phyloP scores from a whole-genome alignment of 2,888 invertebrate species.

The Macrosoma leucophasiata region DNA sequence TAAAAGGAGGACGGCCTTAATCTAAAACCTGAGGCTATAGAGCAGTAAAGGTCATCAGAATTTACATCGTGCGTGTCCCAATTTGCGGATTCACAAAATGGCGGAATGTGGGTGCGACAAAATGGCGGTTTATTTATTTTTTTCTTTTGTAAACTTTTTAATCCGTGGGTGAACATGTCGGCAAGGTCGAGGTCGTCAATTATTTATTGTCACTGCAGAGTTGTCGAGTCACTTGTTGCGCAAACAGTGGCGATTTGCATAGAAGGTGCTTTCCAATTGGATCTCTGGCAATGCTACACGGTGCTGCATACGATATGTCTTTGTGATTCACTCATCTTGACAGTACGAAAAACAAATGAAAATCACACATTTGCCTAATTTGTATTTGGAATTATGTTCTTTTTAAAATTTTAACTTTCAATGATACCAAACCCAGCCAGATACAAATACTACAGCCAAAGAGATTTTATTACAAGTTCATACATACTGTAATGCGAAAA shows the following conservation, averaged over 20 bases:
- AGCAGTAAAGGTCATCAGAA: conserved; percentile 63
- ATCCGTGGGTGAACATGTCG: conserved; percentile 50
- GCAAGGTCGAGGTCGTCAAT: conserved; percentile 62
- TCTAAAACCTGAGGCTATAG: conserved; percentile 58
- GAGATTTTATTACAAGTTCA: too few relatives aligned
- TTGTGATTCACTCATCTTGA: too few relatives aligned
- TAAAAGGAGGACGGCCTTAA: conserved; percentile 58
- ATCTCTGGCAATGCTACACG: too few relatives aligned
- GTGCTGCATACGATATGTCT: too few relatives aligned
- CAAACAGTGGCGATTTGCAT: conserved; percentile 14
- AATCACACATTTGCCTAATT: too few relatives aligned
- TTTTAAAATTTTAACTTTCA: too few relatives aligned
- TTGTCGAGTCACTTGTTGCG: conserved; percentile 37
- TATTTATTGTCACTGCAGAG: conserved; percentile 42
- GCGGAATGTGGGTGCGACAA: conserved; percentile 53
- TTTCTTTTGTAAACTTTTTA: conserved; percentile 38
- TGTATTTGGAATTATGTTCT: too few relatives aligned
- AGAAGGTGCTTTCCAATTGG: too few relatives aligned
- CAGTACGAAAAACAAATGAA: too few relatives aligned
- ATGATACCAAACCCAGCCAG: too few relatives aligned
- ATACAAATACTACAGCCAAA: too few relatives aligned
- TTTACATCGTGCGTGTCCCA: conserved; percentile 61
- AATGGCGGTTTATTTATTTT: conserved; percentile 33
- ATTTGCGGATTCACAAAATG: conserved; percentile 55
- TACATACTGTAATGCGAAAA: too few relatives aligned